phyloP scores from a whole-genome alignment of 2,888 invertebrate genomes.

The Eulithis testata region DNA sequence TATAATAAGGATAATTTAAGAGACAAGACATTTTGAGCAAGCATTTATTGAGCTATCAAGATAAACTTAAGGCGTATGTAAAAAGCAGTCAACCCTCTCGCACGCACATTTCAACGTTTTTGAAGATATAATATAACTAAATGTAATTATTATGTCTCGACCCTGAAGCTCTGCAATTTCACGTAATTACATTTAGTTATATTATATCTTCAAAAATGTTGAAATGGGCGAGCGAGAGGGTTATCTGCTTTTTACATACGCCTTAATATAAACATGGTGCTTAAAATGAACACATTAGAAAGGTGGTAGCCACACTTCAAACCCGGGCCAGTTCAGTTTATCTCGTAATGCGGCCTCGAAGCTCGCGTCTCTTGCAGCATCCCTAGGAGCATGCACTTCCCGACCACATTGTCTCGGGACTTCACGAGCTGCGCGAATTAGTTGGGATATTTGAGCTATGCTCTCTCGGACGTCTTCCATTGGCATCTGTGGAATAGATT shows the following conservation, averaged over 20 bases:
- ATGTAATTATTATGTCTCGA: too few relatives aligned
- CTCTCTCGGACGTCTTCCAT: slow-evolving; percentile 77
- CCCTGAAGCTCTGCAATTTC: too few relatives aligned
- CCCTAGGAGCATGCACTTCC: slow-evolving; percentile 67
- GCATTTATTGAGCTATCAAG: slow-evolving; percentile 49
- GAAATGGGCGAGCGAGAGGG: too few relatives aligned
- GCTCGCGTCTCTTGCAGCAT: slow-evolving; percentile 73
- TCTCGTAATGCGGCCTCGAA: slow-evolving; percentile 79
- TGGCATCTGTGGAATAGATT: slow-evolving; percentile 54
- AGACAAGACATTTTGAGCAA: slow-evolving; percentile 37
- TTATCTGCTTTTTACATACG: too few relatives aligned
- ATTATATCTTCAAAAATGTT: too few relatives aligned
- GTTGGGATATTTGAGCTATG: slow-evolving; percentile 73
- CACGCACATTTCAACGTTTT: too few relatives aligned
- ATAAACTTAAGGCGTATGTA: too few relatives aligned
- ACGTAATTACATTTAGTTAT: too few relatives aligned
- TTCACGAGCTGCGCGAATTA: slow-evolving; percentile 72
- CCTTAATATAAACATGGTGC: slow-evolving; percentile 29
- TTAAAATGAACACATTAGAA: slow-evolving; percentile 71
- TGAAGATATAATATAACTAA: too few relatives aligned
- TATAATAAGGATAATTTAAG: too few relatives aligned
- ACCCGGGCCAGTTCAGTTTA: slow-evolving; percentile 80
- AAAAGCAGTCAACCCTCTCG: too few relatives aligned
- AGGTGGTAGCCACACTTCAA: slow-evolving; percentile 85
- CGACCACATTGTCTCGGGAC: slow-evolving; percentile 67